Evolutionary conservation across 2,888 invertebrate genomes (phyloP), one percentile per base, ranked within the genome.

Genomic region (Listrodromus nycthemerus): DNA sequence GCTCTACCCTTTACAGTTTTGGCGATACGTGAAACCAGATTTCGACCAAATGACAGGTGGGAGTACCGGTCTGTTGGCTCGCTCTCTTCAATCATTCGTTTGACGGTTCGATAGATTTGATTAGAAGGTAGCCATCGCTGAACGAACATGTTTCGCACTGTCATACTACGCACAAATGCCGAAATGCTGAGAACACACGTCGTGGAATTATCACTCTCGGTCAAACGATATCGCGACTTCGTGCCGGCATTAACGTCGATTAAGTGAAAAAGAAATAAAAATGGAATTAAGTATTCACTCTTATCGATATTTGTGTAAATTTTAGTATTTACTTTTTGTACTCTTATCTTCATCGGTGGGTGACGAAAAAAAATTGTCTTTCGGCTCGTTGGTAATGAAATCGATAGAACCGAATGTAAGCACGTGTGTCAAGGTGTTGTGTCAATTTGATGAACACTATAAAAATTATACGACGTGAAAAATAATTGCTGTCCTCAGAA

Each of bases 1-100:
- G 55, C 24, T 55, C 21, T 55, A 21, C 24, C 21, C 24, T 21
- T 21, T 10, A 24, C 58, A 61, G 13, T 61, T 61, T 61, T 61
- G 58, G 27, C 58, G 58, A 61, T 61, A 16, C 58, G 58, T 16
- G 30, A 61, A 61, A 61, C 30, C 30, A 10, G 27, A 61, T 61
- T 61, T 61, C 58, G 16, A 61, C n/a, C 58, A 61, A 61, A 61
- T 61, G 58, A 61, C 30, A 61, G 58, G 58, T 61, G 58, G 13
- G 58, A n/a, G 30, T 16, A 27, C 21, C 27, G n/a, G 58, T 7
- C 58, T 16, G 30, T 1, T 30, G 27, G 5, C 27, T 27, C 21
- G 16, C 27, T 27, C 58, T 30, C 58, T 30, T 30, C 58, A 61
- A 61, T 61, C 58, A 61, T 61, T 61, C 58, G 27, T n/a, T 61